These are phyloP conservation scores for Orchestia grillus DNA, from an alignment of 1,140 invertebrate species.

Conservation along the genomic window DNA sequence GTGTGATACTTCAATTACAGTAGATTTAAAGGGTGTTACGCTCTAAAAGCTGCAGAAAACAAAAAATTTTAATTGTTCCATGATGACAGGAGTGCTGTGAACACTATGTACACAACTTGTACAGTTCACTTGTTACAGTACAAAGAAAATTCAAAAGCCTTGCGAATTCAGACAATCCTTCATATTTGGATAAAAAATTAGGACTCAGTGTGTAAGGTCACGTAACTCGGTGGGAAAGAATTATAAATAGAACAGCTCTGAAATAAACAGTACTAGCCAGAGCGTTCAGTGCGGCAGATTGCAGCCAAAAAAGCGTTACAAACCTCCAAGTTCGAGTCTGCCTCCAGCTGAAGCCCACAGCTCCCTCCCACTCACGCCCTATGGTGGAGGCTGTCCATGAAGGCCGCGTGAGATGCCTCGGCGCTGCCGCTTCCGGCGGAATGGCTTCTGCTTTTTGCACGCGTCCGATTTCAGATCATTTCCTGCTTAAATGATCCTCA, in stretches of 20 bases:
- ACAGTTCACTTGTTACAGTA: background rate
- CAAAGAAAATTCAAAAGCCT: background rate
- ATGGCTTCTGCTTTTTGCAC: constrained; percentile 33
- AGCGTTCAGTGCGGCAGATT: too few relatives aligned
- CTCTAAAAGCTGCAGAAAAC: background rate
- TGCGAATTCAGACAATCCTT: background rate
- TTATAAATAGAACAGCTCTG: too few relatives aligned
- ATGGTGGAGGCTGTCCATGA: background rate
- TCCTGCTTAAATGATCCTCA: constrained; percentile 47
- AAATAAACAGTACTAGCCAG: too few relatives aligned
- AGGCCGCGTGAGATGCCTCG: background rate
- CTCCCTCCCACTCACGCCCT: too few relatives aligned
- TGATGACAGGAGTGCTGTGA: background rate
- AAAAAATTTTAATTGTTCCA: background rate
- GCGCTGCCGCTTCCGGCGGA: constrained; percentile 33
- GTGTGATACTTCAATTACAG: background rate
- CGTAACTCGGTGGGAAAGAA: too few relatives aligned
- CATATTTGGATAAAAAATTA: background rate
- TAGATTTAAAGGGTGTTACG: background rate
- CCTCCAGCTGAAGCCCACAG: too few relatives aligned
- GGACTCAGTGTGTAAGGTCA: too few relatives aligned
- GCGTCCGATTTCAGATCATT: constrained; percentile 27
- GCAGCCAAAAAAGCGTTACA: too few relatives aligned
- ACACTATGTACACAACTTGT: background rate
- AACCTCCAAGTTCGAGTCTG: too few relatives aligned